Evolutionary conservation across 2,888 invertebrate genomes (phyloP).

Genomic region (Ctena decussata): DNA sequence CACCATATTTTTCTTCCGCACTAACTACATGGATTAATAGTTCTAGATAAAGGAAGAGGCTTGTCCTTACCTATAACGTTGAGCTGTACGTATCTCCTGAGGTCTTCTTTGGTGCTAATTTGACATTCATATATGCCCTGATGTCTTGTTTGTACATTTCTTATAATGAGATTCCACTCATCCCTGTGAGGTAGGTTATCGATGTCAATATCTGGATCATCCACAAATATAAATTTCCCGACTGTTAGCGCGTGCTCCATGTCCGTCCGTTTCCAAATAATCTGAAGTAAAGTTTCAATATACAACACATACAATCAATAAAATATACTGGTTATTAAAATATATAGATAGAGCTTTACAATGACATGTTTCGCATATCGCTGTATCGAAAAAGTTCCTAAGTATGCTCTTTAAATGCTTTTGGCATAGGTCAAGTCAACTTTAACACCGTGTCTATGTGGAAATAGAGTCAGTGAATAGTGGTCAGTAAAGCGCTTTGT

Average conservation of each 20-base stretch:
- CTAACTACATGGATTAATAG: no score
- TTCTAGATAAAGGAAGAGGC: no score
- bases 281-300: conserved; percentile 65
- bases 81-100: conserved; percentile 71
- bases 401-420: no score
- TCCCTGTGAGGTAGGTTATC: conserved; percentile 62
- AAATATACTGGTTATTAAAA: no score
- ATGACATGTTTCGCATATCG: no score
- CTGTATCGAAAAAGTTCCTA: no score
- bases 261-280: conserved; percentile 77
- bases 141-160: conserved; percentile 71
- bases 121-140: conserved; percentile 79
- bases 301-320: not conserved
- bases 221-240: conserved; percentile 74
- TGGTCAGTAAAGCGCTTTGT: no score
- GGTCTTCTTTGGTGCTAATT: conserved; percentile 76
- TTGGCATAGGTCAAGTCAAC: no score
- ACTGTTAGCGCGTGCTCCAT: conserved; percentile 71
- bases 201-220: conserved; percentile 65
- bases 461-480: no score
- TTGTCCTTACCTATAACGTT: conserved; percentile 59
- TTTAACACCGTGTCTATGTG: no score
- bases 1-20: no score
- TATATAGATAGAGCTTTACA: no score
- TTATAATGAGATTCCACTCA: conserved; percentile 76